Percentiles rank a stretch among this genome's conserved stretches.
Evolutionary conservation across 1,140 invertebrate genomes (phyloP).

Genomic region (Thaumetopoea pityocampa): DNA sequence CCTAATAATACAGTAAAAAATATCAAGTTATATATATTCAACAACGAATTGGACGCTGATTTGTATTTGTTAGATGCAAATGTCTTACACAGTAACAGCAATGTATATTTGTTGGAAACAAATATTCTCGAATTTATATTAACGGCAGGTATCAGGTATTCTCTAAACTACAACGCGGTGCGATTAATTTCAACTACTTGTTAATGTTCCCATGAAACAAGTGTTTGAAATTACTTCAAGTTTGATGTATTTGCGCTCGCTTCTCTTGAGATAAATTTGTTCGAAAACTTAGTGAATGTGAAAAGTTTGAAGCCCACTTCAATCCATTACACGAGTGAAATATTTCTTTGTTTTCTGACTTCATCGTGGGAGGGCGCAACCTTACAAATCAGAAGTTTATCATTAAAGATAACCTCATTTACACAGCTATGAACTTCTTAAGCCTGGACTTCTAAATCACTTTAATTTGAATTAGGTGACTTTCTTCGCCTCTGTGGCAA

Average conservation of each 20-base stretch:
- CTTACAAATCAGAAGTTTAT: constrained; percentile 65
- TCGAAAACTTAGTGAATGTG: constrained; percentile 72
- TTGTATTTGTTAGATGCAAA: too few species aligned
- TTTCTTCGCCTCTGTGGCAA: too few species aligned
- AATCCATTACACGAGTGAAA: constrained; percentile 75
- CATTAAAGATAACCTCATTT: constrained; percentile 25
- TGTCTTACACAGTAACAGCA: too few species aligned
- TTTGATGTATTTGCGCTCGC: constrained; percentile 71
- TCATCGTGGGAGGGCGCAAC: constrained; percentile 40
- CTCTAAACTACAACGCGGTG: constrained; percentile 22
- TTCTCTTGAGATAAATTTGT: constrained; percentile 73
- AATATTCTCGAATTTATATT: neutral
- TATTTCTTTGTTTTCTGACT: constrained; percentile 74
- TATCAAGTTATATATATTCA: too few species aligned
- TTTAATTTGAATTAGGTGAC: too few species aligned
- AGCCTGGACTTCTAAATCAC: too few species aligned
- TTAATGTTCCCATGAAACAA: constrained; percentile 64
- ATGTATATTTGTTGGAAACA: neutral
- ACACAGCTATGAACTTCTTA: too few species aligned
- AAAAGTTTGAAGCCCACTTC: constrained; percentile 74
- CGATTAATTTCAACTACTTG: constrained; percentile 50
- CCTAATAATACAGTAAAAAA: too few species aligned
- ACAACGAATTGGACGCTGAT: too few species aligned
- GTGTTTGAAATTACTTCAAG: constrained; percentile 71
- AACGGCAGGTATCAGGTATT: too few species aligned